phyloP scores from a whole-genome alignment of 1,140 invertebrate species.

The Cyphomyrmex costatus region DNA sequence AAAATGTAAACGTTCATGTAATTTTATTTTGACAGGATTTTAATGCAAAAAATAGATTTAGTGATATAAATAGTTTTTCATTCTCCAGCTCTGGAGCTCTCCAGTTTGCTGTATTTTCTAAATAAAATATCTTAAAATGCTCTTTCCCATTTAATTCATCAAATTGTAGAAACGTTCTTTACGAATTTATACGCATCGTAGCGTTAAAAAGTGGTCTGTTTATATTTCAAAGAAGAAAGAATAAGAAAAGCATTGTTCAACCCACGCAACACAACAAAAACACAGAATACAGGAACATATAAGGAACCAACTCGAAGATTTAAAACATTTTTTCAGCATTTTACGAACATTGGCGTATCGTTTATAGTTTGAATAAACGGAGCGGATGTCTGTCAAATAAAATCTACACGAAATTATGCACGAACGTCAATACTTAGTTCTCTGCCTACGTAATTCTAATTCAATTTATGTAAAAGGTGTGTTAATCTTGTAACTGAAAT shows the following conservation, averaged over 20 bases:
- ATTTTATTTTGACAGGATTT: conserved; percentile 15
- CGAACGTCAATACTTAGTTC: background rate
- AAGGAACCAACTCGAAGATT: background rate
- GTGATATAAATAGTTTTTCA: background rate
- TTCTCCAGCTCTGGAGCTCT: background rate
- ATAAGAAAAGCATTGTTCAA: background rate
- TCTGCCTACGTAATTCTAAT: too few species aligned
- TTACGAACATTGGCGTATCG: background rate
- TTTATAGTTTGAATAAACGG: background rate
- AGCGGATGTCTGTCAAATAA: background rate
- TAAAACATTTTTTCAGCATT: background rate
- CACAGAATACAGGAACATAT: background rate
- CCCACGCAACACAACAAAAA: background rate
- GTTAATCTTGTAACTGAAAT: too few species aligned
- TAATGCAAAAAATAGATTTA: background rate
- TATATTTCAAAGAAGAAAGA: background rate
- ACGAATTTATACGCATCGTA: background rate
- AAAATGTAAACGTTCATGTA: background rate
- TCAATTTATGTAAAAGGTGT: too few species aligned
- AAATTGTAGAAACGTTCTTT: background rate
- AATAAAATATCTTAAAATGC: background rate
- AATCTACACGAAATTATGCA: conserved; percentile 4
- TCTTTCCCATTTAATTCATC: background rate
- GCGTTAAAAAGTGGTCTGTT: background rate
- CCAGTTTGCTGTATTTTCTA: background rate